Base-by-base conservation (phyloP, 2,888 invertebrate species). In the Polyommatus iphigenia region DNA sequence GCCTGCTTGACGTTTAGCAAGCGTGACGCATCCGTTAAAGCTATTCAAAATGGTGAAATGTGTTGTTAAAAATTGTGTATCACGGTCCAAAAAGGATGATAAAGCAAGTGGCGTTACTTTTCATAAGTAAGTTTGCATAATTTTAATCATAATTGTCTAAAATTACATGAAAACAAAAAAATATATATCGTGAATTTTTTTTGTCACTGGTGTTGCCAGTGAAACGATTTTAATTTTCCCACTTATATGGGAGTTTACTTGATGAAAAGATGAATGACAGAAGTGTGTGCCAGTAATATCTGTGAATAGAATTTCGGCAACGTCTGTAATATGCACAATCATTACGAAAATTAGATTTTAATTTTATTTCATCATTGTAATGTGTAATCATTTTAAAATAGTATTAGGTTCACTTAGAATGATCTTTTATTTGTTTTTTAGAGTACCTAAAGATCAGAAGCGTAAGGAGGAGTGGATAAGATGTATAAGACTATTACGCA, bases 101-200 rank as follows among this genome's bases (percentile, higher is more conserved):
- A 79, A 79, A 78, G 71, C 78, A 79, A 77, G 57, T 71, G 79
- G 79, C 73, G 78, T 79, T 78, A 75, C 76, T 77, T 79, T 79
- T 79, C 78, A 79, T 62, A 79, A 77, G 79, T 78, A 76, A 79
- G 79, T 79, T 71, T 24, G n/a, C 36, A 73, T 73, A 13, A 41
- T 73, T 71, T 73, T 73, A 41, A 73, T 73, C 41, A 10, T 41
- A 41, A 41, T 41, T 41, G 41, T 41, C 41, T 41, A 41, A 41
- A 41, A 41, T 41, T 41, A 41, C 41, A 41, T 41, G 2, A 41
- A 2, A 41, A 41, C 1, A 41, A 1, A 41, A 41, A 41, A 41
- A 41, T 10, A 41, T 10, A 41, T 2, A 41, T 2, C 41, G 41
- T 41, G 10, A 10, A 10, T 41, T 41, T 10, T 41, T 41, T 41